Conservation (phyloP, 2,113 vertebrate genomes). For the Fregetta grallaria region DNA sequence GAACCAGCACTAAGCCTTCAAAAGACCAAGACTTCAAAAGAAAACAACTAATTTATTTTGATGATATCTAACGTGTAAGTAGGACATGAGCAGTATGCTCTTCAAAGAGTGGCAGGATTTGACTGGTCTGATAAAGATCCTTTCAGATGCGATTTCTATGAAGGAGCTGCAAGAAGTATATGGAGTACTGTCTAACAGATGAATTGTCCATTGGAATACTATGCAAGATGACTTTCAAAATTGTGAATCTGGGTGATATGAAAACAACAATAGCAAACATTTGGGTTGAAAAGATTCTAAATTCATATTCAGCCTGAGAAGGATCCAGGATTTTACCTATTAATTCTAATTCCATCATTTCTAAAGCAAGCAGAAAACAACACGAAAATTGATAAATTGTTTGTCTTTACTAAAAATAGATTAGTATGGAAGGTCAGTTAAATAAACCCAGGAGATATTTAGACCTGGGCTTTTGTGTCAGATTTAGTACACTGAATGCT, state of each 20-base stretch:
- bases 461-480: not conserved
- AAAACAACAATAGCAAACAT: not conserved
- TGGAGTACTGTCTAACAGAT: not conserved
- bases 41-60: conserved; percentile 22
- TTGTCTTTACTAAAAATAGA: not conserved
- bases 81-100: not conserved
- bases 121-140: not conserved
- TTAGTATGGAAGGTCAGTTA: not conserved
- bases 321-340: not conserved
- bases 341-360: not conserved
- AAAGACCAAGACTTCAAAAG: conserved; percentile 29
- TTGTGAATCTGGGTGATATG: not conserved
- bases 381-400: not conserved
- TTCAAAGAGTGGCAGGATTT: not conserved
- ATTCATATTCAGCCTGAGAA: not conserved
- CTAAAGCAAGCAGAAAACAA: not conserved
- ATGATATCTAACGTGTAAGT: not conserved
- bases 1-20: conserved; percentile 1
- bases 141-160: not conserved
- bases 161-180: not conserved
- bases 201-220: not conserved
- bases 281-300: not conserved
- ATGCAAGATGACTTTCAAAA: not conserved
- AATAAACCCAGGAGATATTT: not conserved
- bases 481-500: not conserved